Base-by-base conservation (phyloP, 2,113 vertebrate species). In the Gopherus evgoodei region DNA sequence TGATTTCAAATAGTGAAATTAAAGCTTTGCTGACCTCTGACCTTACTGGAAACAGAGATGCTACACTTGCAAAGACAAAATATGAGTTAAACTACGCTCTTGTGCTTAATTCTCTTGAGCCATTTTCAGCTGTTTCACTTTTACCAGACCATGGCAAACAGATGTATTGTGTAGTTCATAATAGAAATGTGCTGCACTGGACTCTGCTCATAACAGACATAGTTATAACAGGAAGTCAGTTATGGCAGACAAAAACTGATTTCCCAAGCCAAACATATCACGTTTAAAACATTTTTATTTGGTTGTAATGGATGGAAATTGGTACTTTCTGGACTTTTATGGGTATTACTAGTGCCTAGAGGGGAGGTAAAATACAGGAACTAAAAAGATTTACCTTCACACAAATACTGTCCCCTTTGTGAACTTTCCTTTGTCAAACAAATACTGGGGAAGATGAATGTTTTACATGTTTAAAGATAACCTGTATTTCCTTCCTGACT, bases 211-310 rank as follows among this genome's bases (percentile, higher is more conserved):
- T 29, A 93, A 92, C 54, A 93, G 96, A 84, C 22, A 91, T 31
- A 56, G 65, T 59, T 81, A 52, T 83, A 91, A 91, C 47, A 91
- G n/a, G 53, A 87, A 53, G 16, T 79, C 91, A 35, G 49, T 95
- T 96, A 86, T 13, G 86, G 91, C 76, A 95, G 79, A 86, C 72
- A 84, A 97, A 96, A 93, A 87, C 24, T 84, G 27, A 94, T 97
- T 96, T 94, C 93, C 92, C 92, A 94, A 90, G 62, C 35, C 93
- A 93, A 97, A 84, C 9, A 65, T 75, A 72, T 56, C 54, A 22
- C 72, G 25, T 79, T 62, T 89, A 85, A 83, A 80, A 78, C 7
- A 5, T 86, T 92, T 96, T 91, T 44, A 50, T 93, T 91, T 87
- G 10, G 62, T 88, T 93, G 2, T 79, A 95, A 92, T 79, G 90